phyloP scores from a whole-genome alignment of 2,113 vertebrate genomes.

The Cheirogaleus medius region DNA sequence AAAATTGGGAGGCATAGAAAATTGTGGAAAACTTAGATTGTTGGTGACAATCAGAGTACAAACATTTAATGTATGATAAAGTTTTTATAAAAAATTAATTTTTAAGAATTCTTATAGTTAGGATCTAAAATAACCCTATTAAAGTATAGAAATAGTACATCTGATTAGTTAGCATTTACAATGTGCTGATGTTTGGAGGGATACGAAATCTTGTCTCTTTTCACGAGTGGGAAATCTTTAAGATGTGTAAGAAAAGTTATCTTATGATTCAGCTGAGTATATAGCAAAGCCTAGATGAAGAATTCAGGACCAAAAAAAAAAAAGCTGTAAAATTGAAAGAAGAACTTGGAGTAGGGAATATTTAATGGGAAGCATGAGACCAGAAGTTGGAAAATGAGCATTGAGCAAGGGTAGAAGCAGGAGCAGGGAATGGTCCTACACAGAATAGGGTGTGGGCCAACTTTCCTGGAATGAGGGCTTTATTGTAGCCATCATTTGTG shows the following conservation, averaged over 20 bases:
- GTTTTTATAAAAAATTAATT: not conserved
- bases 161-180: not conserved
- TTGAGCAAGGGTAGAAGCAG: not conserved
- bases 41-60: not conserved
- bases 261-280: not conserved
- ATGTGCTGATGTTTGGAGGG: not conserved
- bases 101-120: not conserved
- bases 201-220: not conserved
- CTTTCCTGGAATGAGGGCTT: not conserved
- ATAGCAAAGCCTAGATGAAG: not conserved
- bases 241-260: not conserved
- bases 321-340: not conserved
- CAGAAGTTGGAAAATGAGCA: not conserved
- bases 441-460: not conserved
- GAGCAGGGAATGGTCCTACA: fast-evolving
- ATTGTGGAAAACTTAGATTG: not conserved
- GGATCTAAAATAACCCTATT: not conserved
- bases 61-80: not conserved
- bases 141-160: not conserved
- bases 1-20: no score
- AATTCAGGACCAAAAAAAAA: not conserved
- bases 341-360: not conserved
- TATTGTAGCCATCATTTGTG: not conserved
- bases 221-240: not conserved
- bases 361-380: not conserved